Evolutionary conservation across 2,113 vertebrate species (phyloP).

Genomic region (Cnemophilus loriae): DNA sequence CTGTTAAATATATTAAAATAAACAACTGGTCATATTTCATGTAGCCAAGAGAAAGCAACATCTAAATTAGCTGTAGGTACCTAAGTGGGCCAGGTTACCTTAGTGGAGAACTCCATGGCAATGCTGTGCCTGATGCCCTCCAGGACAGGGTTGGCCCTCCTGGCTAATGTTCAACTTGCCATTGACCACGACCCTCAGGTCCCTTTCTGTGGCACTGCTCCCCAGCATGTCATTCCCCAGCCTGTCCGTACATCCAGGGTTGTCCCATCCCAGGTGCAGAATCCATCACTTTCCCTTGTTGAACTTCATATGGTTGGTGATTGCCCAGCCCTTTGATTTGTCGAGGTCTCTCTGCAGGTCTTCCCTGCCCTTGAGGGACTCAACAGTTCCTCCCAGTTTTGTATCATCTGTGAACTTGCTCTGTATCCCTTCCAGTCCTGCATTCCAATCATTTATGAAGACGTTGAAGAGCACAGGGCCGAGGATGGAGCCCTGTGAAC

Average conservation of each 20-base stretch:
- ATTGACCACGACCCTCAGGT: not conserved
- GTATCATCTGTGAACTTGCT: not conserved
- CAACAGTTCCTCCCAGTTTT: not conserved
- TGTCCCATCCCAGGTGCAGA: not conserved
- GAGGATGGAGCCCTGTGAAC: not conserved
- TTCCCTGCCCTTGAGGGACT: fast-evolving
- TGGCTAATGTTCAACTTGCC: too few relatives aligned
- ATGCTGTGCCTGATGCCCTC: not conserved
- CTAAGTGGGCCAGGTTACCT: not conserved
- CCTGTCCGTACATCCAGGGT: not conserved
- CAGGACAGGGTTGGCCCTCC: not conserved
- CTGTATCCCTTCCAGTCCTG: not conserved
- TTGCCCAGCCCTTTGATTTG: not conserved
- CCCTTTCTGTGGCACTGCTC: not conserved
- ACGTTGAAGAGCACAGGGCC: not conserved
- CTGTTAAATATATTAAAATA: not conserved
- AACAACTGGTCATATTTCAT: not conserved
- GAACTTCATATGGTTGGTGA: not conserved
- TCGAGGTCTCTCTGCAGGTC: fast-evolving
- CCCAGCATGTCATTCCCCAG: not conserved
- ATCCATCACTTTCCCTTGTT: fast-evolving
- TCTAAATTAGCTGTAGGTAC: not conserved
- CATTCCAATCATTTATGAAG: not conserved
- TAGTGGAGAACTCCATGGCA: not conserved
- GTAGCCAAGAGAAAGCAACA: not conserved